These are phyloP conservation scores for Adelges cooleyi DNA, from an alignment of 1,140 invertebrate genomes.

Conservation along the genomic window DNA sequence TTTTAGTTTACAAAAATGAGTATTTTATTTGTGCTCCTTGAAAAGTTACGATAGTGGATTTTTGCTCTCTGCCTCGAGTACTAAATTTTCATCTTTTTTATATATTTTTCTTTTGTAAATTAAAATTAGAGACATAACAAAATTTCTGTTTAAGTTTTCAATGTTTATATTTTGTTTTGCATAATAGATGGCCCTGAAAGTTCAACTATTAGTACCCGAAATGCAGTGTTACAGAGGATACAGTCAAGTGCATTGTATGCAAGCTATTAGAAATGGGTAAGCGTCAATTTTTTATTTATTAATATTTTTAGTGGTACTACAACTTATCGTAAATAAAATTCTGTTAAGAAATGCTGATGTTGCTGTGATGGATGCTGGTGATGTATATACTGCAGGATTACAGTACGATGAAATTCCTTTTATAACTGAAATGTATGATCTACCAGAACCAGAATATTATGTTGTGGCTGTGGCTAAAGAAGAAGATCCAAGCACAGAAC, in stretches of 20 bases:
- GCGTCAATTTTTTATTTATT: conserved; percentile 22
- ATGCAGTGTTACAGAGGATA: conserved; percentile 73
- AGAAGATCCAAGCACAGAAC: conserved; percentile 69
- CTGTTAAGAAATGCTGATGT: conserved; percentile 60
- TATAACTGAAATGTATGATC: conserved; percentile 79
- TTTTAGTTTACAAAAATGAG: too few relatives aligned
- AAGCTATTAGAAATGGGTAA: conserved; percentile 57
- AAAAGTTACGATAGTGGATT: too few relatives aligned
- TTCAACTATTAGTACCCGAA: conserved; percentile 76
- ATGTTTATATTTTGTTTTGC: too few relatives aligned
- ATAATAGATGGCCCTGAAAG: conserved; percentile 72
- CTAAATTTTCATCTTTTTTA: too few relatives aligned
- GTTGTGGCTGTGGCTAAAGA: conserved; percentile 87
- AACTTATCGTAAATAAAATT: neutral
- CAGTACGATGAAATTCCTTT: conserved; percentile 70
- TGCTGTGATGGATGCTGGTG: conserved; percentile 79
- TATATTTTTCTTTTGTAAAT: too few relatives aligned
- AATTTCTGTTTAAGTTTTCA: too few relatives aligned
- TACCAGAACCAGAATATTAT: conserved; percentile 76
- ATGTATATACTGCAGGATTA: conserved; percentile 82
- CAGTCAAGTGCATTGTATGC: conserved; percentile 84
- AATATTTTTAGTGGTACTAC: neutral
- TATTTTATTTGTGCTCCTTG: too few relatives aligned
- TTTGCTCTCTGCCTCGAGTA: too few relatives aligned
- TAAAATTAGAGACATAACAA: too few relatives aligned